Evolutionary conservation across 2,113 vertebrate species (phyloP).

Genomic region (Ornithorhynchus anatinus): DNA sequence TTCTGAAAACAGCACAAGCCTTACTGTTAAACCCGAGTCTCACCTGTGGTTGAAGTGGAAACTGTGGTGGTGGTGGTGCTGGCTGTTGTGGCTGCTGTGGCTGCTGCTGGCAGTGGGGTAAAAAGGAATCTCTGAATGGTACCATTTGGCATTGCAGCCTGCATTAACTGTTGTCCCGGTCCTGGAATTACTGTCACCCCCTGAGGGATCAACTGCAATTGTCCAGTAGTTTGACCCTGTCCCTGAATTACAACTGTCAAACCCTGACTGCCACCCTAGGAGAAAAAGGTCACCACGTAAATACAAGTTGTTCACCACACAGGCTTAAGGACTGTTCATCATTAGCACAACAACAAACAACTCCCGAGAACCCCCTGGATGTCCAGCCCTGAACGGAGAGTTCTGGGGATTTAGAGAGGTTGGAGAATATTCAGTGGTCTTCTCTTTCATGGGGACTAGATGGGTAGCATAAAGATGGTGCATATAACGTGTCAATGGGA

Average conservation of each 20-base stretch:
- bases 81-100: conserved; percentile 64
- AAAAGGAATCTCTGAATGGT: conserved; percentile 97
- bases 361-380: too few relatives aligned
- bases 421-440: too few relatives aligned
- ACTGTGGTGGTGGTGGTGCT: conserved; percentile 77
- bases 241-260: conserved; percentile 98
- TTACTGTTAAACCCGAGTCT: background rate
- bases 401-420: too few relatives aligned
- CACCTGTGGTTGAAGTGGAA: conserved; percentile 86
- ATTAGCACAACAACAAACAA: too few relatives aligned
- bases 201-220: conserved; percentile 95
- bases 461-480: too few relatives aligned
- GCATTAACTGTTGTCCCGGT: conserved; percentile 97
- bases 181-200: conserved; percentile 92
- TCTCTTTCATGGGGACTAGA: too few relatives aligned
- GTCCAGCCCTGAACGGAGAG: too few relatives aligned
- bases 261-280: conserved; percentile 90
- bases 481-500: too few relatives aligned
- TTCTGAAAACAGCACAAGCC: too few relatives aligned
- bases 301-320: background rate
- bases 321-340: too few relatives aligned
- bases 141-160: conserved; percentile 97
- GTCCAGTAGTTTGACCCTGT: conserved; percentile 97
- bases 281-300: conserved; percentile 7
- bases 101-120: conserved; percentile 83